Percentiles rank a stretch among this genome's conserved stretches.
Conservation (phyloP, 1,140 invertebrate species). For the Temnothorax longispinosus region DNA sequence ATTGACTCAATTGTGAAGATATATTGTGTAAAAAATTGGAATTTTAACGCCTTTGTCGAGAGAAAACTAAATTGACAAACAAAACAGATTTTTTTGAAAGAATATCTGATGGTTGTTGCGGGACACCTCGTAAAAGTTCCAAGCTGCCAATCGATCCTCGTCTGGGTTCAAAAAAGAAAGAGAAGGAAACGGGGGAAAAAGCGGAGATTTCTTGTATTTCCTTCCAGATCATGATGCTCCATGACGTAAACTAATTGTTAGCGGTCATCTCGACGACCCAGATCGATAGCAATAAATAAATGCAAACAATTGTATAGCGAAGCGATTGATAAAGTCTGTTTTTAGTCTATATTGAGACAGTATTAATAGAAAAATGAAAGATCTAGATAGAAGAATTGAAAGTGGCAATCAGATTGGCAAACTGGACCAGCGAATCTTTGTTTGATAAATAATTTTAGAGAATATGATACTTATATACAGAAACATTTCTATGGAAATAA, state of each 20-base stretch:
- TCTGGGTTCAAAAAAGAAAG: constrained; percentile 76
- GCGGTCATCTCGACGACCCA: constrained; percentile 10
- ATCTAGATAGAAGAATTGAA: constrained; percentile 57
- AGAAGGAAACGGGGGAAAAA: constrained; percentile 11
- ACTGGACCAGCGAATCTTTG: constrained; percentile 75
- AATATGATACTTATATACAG: constrained; percentile 59
- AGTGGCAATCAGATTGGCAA: constrained; percentile 76
- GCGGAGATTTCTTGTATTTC: constrained; percentile 12
- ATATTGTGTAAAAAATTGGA: neutral
- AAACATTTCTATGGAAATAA: constrained; percentile 54
- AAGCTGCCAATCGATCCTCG: constrained; percentile 80
- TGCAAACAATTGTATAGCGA: constrained; percentile 43
- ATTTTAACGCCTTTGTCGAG: constrained; percentile 12
- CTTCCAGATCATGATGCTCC: constrained; percentile 33
- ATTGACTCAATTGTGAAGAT: neutral
- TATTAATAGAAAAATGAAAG: constrained; percentile 73
- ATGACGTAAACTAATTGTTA: constrained; percentile 55
- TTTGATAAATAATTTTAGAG: constrained; percentile 73
- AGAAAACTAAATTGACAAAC: neutral
- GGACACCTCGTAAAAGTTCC: constrained; percentile 72
- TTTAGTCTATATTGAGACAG: constrained; percentile 73
- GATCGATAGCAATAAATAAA: constrained; percentile 51
- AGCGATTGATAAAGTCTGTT: constrained; percentile 56
- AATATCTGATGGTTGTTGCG: constrained; percentile 24
- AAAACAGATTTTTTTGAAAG: neutral